phyloP scores from a whole-genome alignment of 2,113 vertebrate species.

The Phylloscopus trochiloides region DNA sequence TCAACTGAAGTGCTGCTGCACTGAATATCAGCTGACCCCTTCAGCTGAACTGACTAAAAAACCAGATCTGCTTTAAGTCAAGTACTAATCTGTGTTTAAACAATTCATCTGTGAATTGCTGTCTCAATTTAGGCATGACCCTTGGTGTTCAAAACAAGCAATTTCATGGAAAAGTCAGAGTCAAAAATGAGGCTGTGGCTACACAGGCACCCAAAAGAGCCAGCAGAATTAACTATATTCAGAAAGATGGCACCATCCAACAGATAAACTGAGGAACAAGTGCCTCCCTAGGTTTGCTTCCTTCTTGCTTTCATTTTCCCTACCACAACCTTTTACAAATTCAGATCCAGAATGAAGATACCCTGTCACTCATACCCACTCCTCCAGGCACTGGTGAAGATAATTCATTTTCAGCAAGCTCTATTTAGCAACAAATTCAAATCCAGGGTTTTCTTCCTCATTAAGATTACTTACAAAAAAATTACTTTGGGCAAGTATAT shows the following conservation, averaged over 20 bases:
- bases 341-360: not conserved
- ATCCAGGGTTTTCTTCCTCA: not conserved
- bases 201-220: not conserved
- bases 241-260: not conserved
- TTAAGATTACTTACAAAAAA: not conserved
- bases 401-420: not conserved
- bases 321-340: not conserved
- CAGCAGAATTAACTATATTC: not conserved
- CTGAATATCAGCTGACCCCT: not conserved
- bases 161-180: not conserved
- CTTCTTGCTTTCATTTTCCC: not conserved
- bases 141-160: not conserved
- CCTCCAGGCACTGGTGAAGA: not conserved
- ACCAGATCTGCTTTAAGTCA: not conserved
- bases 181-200: not conserved
- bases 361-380: not conserved
- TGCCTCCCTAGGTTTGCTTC: not conserved
- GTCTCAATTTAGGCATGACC: not conserved
- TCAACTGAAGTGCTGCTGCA: not conserved
- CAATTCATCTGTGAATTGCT: not conserved
- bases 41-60: not conserved
- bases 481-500: not conserved
- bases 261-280: not conserved
- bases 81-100: not conserved
- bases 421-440: not conserved